A percentile compares a stretch with the other conserved stretches of the same genome.
phyloP scores from a whole-genome alignment of 2,888 invertebrate genomes.

The Seira ritae region DNA sequence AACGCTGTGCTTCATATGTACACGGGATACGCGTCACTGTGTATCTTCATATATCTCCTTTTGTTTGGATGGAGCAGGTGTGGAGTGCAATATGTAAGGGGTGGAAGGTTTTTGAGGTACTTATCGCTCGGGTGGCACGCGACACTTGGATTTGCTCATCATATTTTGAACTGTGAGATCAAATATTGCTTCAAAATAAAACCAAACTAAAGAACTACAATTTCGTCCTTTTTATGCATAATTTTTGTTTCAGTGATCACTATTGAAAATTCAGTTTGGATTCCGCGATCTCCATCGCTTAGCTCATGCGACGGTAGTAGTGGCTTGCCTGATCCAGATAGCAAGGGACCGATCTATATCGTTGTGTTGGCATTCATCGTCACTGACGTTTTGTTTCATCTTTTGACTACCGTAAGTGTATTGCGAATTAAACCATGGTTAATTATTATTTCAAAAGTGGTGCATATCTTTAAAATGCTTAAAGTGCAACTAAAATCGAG shows the following conservation, averaged over 20 bases:
- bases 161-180: no score
- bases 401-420: not conserved
- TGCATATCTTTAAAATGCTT: not conserved
- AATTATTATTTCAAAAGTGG: not conserved
- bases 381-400: not conserved
- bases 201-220: no score
- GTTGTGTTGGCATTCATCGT: not conserved
- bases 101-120: no score
- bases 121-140: no score
- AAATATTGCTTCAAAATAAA: no score
- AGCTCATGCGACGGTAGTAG: not conserved
- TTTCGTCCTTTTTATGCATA: no score
- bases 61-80: no score
- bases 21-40: not conserved
- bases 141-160: no score
- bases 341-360: not conserved
- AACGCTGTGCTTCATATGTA: not conserved
- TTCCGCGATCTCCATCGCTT: not conserved
- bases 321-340: not conserved
- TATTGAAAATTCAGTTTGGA: not conserved
- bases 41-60: not conserved
- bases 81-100: no score
- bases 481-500: not conserved
- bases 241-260: no score
- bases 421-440: not conserved